Conservation (phyloP, 2,113 vertebrate species). For the Rattus norvegicus region GRCr8 NC_086034.1:4775501-4776000, state of each 20-base stretch:
- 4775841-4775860: background rate
- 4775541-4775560: slow-evolving; percentile 10
- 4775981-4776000: too few species aligned
- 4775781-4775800: background rate
- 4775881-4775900: background rate
- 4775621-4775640: background rate
- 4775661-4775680: background rate
- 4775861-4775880: background rate
- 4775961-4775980: background rate
- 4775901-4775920: too few species aligned
- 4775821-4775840: too few species aligned
- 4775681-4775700: too few species aligned
- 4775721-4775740: too few species aligned
- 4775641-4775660: too few species aligned
- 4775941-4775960: background rate
- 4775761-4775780: background rate
- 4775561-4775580: background rate
- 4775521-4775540: background rate
- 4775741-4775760: background rate
- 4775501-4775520: background rate
- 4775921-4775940: background rate
- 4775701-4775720: background rate
- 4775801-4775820: background rate
- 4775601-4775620: background rate
- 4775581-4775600: background rate